Percentiles rank a stretch among this genome's conserved stretches.
phyloP scores from a whole-genome alignment of 2,113 vertebrate species.

The Oenanthe melanoleuca region DNA sequence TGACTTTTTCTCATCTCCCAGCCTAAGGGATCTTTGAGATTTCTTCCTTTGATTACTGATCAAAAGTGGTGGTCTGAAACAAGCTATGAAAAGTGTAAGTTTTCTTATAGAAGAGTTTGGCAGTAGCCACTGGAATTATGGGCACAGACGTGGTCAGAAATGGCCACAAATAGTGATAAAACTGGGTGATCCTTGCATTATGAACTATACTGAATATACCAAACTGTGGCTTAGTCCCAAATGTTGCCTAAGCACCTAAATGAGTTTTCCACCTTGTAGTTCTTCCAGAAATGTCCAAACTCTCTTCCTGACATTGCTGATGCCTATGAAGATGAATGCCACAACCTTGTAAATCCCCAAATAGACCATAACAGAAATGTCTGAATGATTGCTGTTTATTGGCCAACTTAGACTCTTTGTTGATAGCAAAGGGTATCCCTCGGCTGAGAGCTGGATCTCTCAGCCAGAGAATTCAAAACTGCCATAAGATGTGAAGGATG shows the following conservation, averaged over 20 bases:
- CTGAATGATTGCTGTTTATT: neutral
- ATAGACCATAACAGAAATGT: neutral
- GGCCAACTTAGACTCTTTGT: neutral
- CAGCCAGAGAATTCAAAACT: neutral
- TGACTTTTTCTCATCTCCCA: neutral
- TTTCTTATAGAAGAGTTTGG: neutral
- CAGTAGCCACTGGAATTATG: neutral
- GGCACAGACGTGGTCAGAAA: neutral
- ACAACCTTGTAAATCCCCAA: neutral
- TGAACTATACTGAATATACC: neutral
- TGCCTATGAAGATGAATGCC: neutral
- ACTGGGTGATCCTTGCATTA: neutral
- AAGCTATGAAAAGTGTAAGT: neutral
- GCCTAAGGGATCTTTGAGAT: neutral
- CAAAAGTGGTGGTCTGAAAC: neutral
- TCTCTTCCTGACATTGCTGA: conserved; percentile 4
- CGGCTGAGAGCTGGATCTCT: neutral
- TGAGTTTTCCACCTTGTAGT: neutral
- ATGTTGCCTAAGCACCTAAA: neutral
- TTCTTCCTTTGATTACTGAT: neutral
- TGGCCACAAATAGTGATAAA: neutral
- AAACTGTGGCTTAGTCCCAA: neutral
- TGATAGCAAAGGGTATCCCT: neutral
- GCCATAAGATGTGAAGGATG: neutral
- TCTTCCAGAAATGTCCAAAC: neutral